Evolutionary conservation across 2,888 invertebrate genomes (phyloP).

Genomic region (Dioctria linearis): DNA sequence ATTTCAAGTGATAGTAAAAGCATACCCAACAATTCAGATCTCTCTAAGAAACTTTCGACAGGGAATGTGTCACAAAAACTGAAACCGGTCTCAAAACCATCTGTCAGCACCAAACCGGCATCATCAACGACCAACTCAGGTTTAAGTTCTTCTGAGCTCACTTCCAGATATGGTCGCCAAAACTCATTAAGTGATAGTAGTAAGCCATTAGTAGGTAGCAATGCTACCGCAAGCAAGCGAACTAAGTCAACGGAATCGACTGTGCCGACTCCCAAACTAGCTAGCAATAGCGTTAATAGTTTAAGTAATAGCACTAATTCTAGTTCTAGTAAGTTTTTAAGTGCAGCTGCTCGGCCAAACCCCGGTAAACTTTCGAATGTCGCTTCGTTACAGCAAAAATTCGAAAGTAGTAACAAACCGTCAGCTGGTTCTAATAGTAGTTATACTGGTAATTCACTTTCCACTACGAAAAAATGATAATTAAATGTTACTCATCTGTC

Average conservation of each 20-base stretch:
- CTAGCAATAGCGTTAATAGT: slow-evolving; percentile 56
- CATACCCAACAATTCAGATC: background rate
- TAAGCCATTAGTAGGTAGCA: slow-evolving; percentile 52
- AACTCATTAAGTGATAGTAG: slow-evolving; percentile 31
- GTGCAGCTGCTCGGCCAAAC: slow-evolving; percentile 70
- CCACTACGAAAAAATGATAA: slow-evolving; percentile 52
- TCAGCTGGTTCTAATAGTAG: slow-evolving; percentile 20
- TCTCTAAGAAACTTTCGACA: slow-evolving; percentile 6
- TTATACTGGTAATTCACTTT: slow-evolving; percentile 22
- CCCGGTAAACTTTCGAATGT: slow-evolving; percentile 78
- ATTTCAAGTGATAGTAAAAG: background rate
- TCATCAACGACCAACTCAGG: slow-evolving; percentile 23
- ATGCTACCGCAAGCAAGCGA: slow-evolving; percentile 26
- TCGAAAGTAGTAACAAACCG: slow-evolving; percentile 73
- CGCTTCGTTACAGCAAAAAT: slow-evolving; percentile 84
- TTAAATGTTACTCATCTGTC: slow-evolving; percentile 11
- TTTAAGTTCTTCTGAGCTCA: slow-evolving; percentile 23
- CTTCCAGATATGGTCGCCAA: slow-evolving; percentile 5
- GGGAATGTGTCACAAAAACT: slow-evolving; percentile 57
- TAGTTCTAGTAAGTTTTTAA: slow-evolving; percentile 53
- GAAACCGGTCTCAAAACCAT: slow-evolving; percentile 63
- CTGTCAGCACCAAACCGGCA: slow-evolving; percentile 60
- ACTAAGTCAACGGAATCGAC: slow-evolving; percentile 46
- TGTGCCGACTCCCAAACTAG: slow-evolving; percentile 26
- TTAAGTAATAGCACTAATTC: slow-evolving; percentile 50